Evolutionary conservation across 2,888 invertebrate species (phyloP).

Genomic region (Fragum whitleyi): DNA sequence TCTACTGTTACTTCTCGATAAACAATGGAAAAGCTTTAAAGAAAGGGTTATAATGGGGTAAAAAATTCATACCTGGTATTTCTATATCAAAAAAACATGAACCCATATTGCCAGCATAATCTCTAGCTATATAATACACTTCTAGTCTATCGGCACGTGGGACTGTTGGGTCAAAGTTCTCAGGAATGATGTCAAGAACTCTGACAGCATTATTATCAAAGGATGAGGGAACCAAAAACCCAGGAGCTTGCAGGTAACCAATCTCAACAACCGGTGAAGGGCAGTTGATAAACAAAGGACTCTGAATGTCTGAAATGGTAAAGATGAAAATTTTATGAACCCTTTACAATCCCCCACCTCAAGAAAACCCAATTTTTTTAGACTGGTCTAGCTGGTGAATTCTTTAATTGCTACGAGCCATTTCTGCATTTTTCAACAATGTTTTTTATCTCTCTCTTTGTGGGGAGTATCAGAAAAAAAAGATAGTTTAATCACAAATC

Average conservation of each 20-base stretch:
- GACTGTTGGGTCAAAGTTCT: constrained; percentile 48
- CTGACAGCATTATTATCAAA: constrained; percentile 59
- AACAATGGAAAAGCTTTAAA: no score
- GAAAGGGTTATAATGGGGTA: no score
- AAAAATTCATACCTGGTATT: constrained; percentile 45
- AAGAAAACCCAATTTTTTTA: no score
- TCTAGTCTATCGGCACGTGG: constrained; percentile 22
- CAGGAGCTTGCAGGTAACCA: constrained; percentile 43
- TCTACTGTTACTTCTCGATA: no score
- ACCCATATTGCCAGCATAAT: constrained; percentile 36
- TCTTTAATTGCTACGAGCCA: no score
- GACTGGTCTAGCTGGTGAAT: no score
- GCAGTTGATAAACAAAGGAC: constrained; percentile 68
- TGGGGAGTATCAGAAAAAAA: no score
- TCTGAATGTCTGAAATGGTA: constrained; percentile 62
- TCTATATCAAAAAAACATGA: constrained; percentile 42
- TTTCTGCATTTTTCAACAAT: no score
- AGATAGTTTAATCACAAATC: no score
- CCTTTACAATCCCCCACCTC: no score
- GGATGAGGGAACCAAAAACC: constrained; percentile 41
- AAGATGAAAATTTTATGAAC: no score
- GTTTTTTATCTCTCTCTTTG: no score
- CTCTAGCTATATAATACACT: constrained; percentile 65
- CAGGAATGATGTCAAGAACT: constrained; percentile 35
- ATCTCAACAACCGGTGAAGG: constrained; percentile 23